Percentiles rank a stretch among this genome's conserved stretches.
These are phyloP conservation scores for Saguinus imperator DNA, from an alignment of 2,113 vertebrate genomes.

Conservation along the genomic window DNA sequence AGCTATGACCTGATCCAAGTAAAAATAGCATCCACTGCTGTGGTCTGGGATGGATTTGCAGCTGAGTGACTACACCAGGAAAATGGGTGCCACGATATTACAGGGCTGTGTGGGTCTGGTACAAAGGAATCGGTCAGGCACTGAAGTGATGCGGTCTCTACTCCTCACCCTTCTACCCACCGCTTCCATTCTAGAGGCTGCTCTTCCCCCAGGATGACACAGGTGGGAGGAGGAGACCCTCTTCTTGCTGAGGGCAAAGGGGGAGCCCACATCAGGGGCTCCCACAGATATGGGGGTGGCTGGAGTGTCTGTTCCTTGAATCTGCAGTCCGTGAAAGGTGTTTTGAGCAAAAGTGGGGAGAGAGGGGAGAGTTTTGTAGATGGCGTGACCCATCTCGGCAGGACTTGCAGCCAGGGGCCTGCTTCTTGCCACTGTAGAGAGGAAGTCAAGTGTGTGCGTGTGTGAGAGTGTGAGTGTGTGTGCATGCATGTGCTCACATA, in stretches of 20 bases:
- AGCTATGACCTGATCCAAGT: not conserved
- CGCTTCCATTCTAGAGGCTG: not conserved
- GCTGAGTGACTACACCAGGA: not conserved
- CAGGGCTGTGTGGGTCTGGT: fast-evolving
- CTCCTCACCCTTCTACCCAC: fast-evolving
- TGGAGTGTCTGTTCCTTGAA: too few species aligned
- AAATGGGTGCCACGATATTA: fast-evolving
- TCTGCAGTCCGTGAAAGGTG: fast-evolving
- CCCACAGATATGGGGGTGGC: fast-evolving
- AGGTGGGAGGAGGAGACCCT: not conserved
- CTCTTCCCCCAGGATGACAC: fast-evolving
- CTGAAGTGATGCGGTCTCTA: fast-evolving
- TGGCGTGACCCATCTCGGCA: fast-evolving
- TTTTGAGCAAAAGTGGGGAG: fast-evolving
- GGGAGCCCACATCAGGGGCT: fast-evolving
- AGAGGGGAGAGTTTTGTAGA: fast-evolving
- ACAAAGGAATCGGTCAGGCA: fast-evolving
- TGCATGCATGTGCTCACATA: too few species aligned
- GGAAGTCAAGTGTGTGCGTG: not conserved
- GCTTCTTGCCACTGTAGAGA: not conserved
- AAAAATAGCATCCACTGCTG: not conserved
- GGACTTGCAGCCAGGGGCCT: fast-evolving
- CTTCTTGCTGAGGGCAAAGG: fast-evolving
- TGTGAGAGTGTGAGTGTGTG: fast-evolving
- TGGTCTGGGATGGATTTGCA: not conserved